Evolutionary conservation across 1,140 invertebrate species (phyloP), one percentile per base, ranked within the genome.

Genomic region (Diabrotica undecimpunctata): DNA sequence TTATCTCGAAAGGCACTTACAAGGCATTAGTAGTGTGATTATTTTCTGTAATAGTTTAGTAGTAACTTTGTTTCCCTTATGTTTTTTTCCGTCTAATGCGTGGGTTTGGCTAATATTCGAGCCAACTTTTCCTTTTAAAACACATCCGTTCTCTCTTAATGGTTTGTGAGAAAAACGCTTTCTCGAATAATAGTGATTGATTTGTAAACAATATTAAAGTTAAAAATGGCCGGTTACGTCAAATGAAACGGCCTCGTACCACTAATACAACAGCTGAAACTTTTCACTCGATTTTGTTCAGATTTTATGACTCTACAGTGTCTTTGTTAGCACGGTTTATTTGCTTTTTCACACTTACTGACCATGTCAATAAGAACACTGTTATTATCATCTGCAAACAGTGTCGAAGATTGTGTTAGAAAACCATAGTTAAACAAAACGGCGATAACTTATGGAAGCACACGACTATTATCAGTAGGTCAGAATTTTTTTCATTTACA

Each of bases 291-390:
- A 46, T 46, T 46, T 46, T 6, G n/a, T 46, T 46, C 41, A n/a
- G n/a, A 46, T 46, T 46, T 6, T 10, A 46, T 46, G n/a, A n/a
- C 41, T 46, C 41, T 46, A 8, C n/a, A 46, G n/a, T 46, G 41
- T 46, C 41, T 46, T 46, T 46, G 41, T 46, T 46, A 46, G n/a
- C 41, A 46, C n/a, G n/a, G 8, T 3, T 10, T 46, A 46, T 46
- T 46, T 46, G 41, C 41, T 46, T 46, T 46, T 46, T 46, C 41
- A 46, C 41, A 46, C 41, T 46, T n/a, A 46, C 41, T 46, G 41
- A 46, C 41, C 41, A 46, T 46, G 41, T 46, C 41, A 46, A 46
- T 46, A 46, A 46, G 41, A 46, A 46, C 8, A n/a, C 8, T n/a
- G 41, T 46, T 46, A 46, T 46, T 46, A 46, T 46, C 41, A 46